phyloP scores from a whole-genome alignment of 2,888 invertebrate species.

The Pristionchus maxplancki region DNA sequence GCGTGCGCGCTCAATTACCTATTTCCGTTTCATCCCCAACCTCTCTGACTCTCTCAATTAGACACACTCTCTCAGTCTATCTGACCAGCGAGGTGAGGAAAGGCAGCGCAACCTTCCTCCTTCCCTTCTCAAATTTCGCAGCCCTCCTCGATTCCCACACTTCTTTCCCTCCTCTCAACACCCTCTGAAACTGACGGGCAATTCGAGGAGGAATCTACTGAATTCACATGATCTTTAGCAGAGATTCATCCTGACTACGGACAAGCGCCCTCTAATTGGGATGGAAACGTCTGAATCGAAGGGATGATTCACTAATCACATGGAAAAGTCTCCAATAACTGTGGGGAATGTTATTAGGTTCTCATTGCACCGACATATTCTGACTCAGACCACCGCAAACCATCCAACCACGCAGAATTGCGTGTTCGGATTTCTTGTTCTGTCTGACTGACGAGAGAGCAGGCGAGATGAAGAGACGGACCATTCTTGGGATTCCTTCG shows the following conservation, averaged over 20 bases:
- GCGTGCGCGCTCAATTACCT: constrained; percentile 14
- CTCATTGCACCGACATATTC: no score
- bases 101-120: background rate
- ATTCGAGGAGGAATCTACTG: background rate
- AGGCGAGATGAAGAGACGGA: background rate
- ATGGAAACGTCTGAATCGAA: background rate
- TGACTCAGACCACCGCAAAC: no score
- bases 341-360: no score
- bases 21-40: constrained; percentile 3
- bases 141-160: background rate
- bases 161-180: background rate
- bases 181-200: background rate
- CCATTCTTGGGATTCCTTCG: background rate
- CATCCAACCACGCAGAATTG: background rate
- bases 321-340: no score
- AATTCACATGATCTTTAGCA: no score
- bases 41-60: constrained; percentile 5
- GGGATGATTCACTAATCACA: background rate
- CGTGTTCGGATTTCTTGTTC: background rate
- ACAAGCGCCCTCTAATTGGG: background rate
- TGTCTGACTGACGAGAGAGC: background rate
- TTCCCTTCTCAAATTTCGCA: constrained; percentile 13
- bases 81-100: background rate
- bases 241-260: no score
- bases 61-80: background rate